Evolutionary conservation across 2,113 vertebrate genomes (phyloP).

Genomic region (Sebastes schlegelii): DNA sequence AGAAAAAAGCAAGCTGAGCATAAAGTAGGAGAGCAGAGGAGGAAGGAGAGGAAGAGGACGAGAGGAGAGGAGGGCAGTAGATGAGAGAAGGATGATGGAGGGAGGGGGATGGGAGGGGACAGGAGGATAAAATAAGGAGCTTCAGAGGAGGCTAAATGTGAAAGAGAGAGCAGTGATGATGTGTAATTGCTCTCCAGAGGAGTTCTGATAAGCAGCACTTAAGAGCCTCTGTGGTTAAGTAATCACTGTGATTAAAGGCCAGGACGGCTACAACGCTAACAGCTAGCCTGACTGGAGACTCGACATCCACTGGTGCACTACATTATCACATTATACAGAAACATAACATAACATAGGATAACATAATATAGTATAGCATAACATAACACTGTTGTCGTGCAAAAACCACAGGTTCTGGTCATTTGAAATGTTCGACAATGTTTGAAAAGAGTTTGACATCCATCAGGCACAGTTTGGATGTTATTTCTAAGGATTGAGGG

Average conservation of each 20-base stretch:
- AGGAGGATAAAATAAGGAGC: conserved; percentile 19
- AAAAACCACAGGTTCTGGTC: background rate
- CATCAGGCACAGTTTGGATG: background rate
- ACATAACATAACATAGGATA: conserved; percentile 1
- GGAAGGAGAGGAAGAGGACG: background rate
- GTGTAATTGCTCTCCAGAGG: conserved; percentile 66
- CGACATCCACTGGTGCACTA: conserved; percentile 1
- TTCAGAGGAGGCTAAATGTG: conserved; percentile 32
- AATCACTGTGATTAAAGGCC: conserved; percentile 72
- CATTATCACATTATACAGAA: conserved; percentile 16
- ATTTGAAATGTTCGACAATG: background rate
- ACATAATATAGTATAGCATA: background rate
- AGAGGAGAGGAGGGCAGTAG: background rate
- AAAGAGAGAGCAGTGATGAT: conserved; percentile 36
- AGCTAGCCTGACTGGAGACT: conserved; percentile 28
- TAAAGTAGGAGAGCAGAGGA: background rate
- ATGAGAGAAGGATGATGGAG: conserved; percentile 1
- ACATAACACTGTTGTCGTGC: background rate
- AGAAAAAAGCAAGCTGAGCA: background rate
- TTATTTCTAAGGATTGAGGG: background rate
- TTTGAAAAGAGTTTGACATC: background rate
- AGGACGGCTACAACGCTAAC: conserved; percentile 21
- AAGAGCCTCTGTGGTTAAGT: conserved; percentile 63
- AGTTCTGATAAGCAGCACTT: conserved; percentile 69
- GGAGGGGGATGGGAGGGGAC: background rate